phyloP scores from a whole-genome alignment of 30 jellyfish, hydroid and myxozoan genomes.

The Turritopsis rubra region DNA sequence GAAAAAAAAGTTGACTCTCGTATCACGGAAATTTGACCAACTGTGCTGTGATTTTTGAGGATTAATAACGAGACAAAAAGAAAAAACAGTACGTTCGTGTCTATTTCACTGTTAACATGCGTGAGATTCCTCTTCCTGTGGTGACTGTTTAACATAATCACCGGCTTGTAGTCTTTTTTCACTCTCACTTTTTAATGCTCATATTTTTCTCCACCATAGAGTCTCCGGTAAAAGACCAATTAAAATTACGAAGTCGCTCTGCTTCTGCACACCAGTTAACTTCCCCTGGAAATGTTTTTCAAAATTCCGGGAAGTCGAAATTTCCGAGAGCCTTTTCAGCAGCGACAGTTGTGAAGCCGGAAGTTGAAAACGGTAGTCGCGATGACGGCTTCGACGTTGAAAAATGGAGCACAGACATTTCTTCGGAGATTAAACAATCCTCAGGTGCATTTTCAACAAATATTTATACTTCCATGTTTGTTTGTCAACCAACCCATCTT shows the following conservation, averaged over 20 bases:
- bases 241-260: conserved; percentile 28
- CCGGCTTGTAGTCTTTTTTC: not conserved
- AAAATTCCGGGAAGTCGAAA: not conserved
- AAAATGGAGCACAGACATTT: not conserved
- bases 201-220: not conserved
- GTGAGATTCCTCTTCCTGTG: not conserved
- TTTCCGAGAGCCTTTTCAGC: conserved; percentile 34
- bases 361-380: not conserved
- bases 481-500: too few relatives aligned
- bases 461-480: too few relatives aligned
- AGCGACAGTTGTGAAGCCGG: not conserved
- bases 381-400: conserved; percentile 20
- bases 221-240: not conserved
- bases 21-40: not conserved
- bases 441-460: not conserved
- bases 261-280: conserved; percentile 29
- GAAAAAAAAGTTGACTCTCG: not conserved
- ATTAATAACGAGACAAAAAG: not conserved
- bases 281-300: not conserved
- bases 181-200: not conserved
- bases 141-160: not conserved
- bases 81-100: not conserved
- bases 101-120: not conserved
- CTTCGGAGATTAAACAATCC: not conserved
- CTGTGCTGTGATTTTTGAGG: not conserved